These are phyloP conservation scores for Tachystola acroxantha DNA, from an alignment of 2,888 invertebrate species.

Conservation along the genomic window DNA sequence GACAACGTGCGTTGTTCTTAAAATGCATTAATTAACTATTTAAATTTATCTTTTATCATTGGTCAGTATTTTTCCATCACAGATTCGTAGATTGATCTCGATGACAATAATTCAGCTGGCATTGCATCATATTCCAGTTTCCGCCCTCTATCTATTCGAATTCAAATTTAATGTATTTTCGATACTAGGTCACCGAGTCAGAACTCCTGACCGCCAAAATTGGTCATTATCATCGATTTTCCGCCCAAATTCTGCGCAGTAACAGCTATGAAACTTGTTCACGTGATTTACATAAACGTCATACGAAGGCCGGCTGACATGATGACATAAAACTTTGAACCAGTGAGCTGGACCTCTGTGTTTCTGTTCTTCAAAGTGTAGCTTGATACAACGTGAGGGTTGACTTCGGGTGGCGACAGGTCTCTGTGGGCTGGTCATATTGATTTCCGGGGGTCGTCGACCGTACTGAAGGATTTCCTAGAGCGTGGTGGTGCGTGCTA, in stretches of 20 bases:
- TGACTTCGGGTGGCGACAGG: constrained; percentile 34
- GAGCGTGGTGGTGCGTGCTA: constrained; percentile 40
- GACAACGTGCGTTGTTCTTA: too few species aligned
- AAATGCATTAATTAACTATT: too few species aligned
- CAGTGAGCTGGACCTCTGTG: constrained; percentile 25
- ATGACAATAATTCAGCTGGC: neutral
- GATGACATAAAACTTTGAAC: constrained; percentile 57
- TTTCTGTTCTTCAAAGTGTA: constrained; percentile 15
- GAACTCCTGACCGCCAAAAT: neutral
- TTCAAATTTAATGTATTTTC: neutral
- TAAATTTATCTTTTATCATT: too few species aligned
- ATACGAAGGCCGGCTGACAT: constrained; percentile 53
- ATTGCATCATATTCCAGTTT: neutral
- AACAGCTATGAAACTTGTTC: constrained; percentile 30
- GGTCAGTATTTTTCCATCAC: too few species aligned
- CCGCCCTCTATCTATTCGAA: neutral
- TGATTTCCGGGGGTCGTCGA: constrained; percentile 67
- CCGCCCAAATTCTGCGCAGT: constrained; percentile 10
- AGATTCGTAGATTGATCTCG: too few species aligned
- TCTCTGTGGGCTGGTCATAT: constrained; percentile 38
- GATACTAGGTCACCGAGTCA: neutral
- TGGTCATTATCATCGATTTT: neutral
- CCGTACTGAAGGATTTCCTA: constrained; percentile 65
- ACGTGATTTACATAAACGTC: constrained; percentile 54
- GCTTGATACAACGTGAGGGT: constrained; percentile 5